These are phyloP conservation scores for Pocillopora damicornis DNA, from an alignment of 64 coral and sea anemone genomes.

Conservation along the genomic window DNA sequence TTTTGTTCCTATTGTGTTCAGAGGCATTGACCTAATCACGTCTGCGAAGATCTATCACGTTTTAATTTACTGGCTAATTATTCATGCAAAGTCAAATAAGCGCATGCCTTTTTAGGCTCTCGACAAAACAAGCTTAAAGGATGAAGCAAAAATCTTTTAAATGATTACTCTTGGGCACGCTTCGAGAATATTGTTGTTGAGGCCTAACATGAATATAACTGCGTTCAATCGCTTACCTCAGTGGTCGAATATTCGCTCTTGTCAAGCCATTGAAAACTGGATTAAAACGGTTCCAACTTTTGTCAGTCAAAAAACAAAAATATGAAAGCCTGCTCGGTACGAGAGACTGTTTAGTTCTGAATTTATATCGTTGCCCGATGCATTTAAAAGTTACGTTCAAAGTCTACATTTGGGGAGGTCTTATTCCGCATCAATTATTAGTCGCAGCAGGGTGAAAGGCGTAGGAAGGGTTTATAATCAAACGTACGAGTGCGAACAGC, in stretches of 20 bases:
- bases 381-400: background rate
- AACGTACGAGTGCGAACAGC: background rate
- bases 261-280: background rate
- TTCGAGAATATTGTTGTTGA: background rate
- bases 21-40: background rate
- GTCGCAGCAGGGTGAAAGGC: background rate
- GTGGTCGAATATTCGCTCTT: background rate
- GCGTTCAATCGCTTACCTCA: background rate
- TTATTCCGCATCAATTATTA: background rate
- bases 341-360: background rate
- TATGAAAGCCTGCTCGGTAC: background rate
- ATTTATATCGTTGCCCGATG: background rate
- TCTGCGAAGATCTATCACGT: too few species aligned
- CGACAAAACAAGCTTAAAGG: background rate
- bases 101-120: background rate
- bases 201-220: background rate
- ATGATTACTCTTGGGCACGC: background rate
- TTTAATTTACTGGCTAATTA: background rate
- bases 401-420: background rate
- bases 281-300: background rate
- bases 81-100: background rate
- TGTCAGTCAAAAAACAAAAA: background rate
- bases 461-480: background rate
- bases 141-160: background rate
- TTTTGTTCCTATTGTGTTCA: conserved; percentile 14